Evolutionary conservation across 2,113 vertebrate species (phyloP).

Genomic region (Okapia johnstoni): DNA sequence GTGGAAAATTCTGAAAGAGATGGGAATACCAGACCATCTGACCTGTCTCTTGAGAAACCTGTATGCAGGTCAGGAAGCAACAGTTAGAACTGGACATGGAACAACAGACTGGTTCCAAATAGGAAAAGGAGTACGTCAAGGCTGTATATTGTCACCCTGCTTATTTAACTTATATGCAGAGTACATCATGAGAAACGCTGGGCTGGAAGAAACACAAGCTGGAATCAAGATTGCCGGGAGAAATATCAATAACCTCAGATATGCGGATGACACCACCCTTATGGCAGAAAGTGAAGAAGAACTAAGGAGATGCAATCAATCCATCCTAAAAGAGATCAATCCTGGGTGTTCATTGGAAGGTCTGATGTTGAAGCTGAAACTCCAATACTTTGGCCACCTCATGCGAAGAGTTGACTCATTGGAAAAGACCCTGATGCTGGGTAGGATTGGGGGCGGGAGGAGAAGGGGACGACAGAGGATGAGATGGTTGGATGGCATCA

Average conservation of each 20-base stretch:
- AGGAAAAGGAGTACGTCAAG: accelerated
- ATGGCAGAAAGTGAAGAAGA: neutral
- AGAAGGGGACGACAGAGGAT: neutral
- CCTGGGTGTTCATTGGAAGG: neutral
- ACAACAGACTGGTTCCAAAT: neutral
- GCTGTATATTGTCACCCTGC: neutral
- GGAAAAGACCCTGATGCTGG: neutral
- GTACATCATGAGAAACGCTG: neutral
- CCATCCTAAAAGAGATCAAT: neutral
- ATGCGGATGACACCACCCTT: neutral
- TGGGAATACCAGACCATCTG: neutral
- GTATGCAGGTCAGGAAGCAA: neutral
- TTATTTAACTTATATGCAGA: neutral
- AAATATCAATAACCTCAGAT: neutral
- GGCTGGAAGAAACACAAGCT: neutral
- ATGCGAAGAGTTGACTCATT: neutral
- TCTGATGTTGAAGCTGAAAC: neutral
- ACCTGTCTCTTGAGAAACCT: neutral
- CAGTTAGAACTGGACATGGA: neutral
- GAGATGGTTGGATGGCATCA: neutral
- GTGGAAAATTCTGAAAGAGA: too few species aligned
- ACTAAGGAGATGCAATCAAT: neutral
- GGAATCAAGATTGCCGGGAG: neutral
- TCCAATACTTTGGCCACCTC: neutral
- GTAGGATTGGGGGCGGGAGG: neutral